phyloP scores from a whole-genome alignment of 2,113 vertebrate species.

The Tragulus kanchil region DNA sequence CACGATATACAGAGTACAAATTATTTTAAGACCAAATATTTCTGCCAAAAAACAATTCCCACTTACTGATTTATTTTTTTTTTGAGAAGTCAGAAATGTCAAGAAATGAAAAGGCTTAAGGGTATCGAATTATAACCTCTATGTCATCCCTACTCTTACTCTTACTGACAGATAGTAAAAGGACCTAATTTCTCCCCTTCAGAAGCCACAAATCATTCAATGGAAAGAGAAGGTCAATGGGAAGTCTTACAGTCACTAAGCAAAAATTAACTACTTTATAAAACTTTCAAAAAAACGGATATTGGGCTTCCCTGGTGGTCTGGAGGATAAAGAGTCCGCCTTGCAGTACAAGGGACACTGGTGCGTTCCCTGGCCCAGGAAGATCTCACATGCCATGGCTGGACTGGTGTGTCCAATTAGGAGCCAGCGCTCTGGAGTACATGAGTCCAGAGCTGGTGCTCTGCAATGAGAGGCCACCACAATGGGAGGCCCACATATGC shows the following conservation, averaged over 20 bases:
- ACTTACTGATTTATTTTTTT: not conserved
- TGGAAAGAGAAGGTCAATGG: not conserved
- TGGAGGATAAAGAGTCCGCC: no score
- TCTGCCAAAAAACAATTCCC: slow-evolving; percentile 30
- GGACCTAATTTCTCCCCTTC: not conserved
- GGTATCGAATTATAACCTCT: not conserved
- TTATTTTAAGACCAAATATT: slow-evolving; percentile 57
- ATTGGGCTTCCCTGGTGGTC: no score
- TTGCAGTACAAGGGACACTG: no score
- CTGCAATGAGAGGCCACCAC: no score
- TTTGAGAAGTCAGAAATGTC: not conserved
- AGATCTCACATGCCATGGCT: no score
- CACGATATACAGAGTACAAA: slow-evolving; percentile 21
- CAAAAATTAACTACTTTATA: slow-evolving; percentile 19
- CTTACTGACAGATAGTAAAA: not conserved
- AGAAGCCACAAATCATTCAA: slow-evolving; percentile 5
- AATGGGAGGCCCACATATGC: no score
- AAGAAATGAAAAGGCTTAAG: slow-evolving; percentile 62
- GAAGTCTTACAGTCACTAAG: slow-evolving; percentile 18
- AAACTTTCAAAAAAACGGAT: not conserved
- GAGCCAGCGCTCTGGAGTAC: no score
- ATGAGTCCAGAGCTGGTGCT: no score
- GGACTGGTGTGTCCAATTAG: no score
- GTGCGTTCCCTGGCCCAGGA: no score
- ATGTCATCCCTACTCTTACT: not conserved